A percentile compares a stretch with the other conserved stretches of the same genome.
Evolutionary conservation across 2,797 vertebrate genomes (phyloP).

Genomic region (Tinamus major): DNA sequence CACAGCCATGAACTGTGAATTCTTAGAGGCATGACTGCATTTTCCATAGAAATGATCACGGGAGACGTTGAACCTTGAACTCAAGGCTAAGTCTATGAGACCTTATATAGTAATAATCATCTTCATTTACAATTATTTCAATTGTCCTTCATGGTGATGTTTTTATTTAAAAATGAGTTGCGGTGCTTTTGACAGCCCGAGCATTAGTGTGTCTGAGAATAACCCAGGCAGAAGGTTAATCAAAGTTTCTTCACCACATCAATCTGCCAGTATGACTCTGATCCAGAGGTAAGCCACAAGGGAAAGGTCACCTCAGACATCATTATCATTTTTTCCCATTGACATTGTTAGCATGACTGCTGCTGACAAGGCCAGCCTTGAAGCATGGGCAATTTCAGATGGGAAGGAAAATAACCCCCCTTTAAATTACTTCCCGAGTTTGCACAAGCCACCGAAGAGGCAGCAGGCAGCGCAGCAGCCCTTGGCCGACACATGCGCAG

Average conservation of each 20-base stretch:
- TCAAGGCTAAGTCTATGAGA: neutral
- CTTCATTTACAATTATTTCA: neutral
- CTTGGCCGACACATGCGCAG: too few relatives aligned
- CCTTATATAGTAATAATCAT: neutral
- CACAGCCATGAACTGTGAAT: neutral
- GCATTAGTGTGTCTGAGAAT: neutral
- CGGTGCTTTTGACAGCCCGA: neutral
- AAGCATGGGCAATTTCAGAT: neutral
- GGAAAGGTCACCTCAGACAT: neutral
- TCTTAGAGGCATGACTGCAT: neutral
- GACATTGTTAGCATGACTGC: neutral
- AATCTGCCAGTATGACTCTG: neutral
- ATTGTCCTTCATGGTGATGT: neutral
- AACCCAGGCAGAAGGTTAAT: neutral
- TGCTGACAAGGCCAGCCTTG: neutral
- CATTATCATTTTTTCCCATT: neutral
- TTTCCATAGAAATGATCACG: accelerated
- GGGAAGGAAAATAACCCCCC: neutral
- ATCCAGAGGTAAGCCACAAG: neutral
- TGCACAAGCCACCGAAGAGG: too few relatives aligned
- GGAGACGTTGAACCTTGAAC: neutral
- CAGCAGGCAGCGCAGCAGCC: neutral
- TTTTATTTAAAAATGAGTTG: neutral
- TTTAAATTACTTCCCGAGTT: neutral
- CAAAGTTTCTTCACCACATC: too few relatives aligned